Evolutionary conservation across 2,797 vertebrate species (phyloP).

Genomic region (Furcifer pardalis): DNA sequence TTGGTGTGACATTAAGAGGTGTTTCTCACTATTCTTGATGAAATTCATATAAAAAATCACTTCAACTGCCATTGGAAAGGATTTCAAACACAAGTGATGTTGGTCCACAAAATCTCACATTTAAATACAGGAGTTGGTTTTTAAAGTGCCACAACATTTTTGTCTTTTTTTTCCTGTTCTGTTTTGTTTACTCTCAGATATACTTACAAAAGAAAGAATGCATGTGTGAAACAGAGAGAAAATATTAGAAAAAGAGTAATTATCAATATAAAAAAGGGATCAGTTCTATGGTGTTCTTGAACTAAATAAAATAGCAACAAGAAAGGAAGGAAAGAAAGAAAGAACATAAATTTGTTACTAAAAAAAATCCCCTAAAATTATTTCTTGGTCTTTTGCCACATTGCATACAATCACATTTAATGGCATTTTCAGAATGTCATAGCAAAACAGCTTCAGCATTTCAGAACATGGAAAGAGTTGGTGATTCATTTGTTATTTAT

Average conservation of each 20-base stretch:
- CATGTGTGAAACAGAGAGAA: no score
- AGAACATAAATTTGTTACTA: conserved; percentile 4
- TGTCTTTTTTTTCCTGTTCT: no score
- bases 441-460: conserved; percentile 30
- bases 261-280: conserved; percentile 29
- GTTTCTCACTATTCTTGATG: not conserved
- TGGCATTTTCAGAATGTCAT: conserved; percentile 31
- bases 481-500: conserved; percentile 30
- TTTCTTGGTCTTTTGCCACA: conserved; percentile 18
- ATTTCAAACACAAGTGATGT: not conserved
- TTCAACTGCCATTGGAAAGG: conserved; percentile 7
- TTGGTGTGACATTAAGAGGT: not conserved
- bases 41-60: conserved; percentile 19
- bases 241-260: not conserved
- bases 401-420: conserved; percentile 12
- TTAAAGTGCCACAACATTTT: no score
- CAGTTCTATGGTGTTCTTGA: conserved; percentile 18
- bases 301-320: conserved; percentile 6
- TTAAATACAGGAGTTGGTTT: no score
- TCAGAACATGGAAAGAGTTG: conserved; percentile 24
- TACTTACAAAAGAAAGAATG: not conserved
- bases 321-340: no score
- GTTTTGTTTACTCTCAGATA: no score
- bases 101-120: no score
- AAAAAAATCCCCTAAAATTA: conserved; percentile 6